Percentiles rank a stretch among this genome's conserved stretches.
These are phyloP conservation scores for Drosophila meridiana DNA, from an alignment of 2,888 invertebrate species.

Conservation along the genomic window DNA sequence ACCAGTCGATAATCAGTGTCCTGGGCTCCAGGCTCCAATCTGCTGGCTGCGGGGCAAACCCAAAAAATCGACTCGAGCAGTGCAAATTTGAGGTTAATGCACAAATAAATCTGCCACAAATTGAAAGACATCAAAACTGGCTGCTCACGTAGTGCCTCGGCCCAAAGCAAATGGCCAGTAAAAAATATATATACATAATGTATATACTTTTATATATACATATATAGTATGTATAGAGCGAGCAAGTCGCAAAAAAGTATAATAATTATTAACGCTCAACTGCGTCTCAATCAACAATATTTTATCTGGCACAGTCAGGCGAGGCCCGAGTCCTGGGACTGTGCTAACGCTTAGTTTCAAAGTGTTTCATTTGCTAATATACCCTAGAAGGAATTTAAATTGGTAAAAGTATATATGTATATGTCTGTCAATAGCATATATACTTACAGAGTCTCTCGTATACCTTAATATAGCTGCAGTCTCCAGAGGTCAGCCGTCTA, in stretches of 20 bases:
- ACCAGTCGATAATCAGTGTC: constrained; percentile 66
- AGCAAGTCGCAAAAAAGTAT: constrained; percentile 45
- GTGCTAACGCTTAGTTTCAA: constrained; percentile 1
- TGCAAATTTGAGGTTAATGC: constrained; percentile 77
- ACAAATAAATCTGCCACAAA: constrained; percentile 77
- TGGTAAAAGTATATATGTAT: not conserved
- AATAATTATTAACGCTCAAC: constrained; percentile 78
- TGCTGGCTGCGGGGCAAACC: constrained; percentile 15
- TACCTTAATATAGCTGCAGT: not conserved
- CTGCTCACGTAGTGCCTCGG: constrained; percentile 46
- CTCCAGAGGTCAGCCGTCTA: too few relatives aligned
- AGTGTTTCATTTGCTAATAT: constrained; percentile 10
- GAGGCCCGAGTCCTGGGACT: constrained; percentile 1
- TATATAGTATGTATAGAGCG: constrained; percentile 9
- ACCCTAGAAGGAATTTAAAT: constrained; percentile 7
- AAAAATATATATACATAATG: constrained; percentile 9
- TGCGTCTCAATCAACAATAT: constrained; percentile 77
- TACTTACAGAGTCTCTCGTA: not conserved
- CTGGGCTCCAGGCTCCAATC: not conserved
- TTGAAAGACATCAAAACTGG: constrained; percentile 71
- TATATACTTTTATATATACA: constrained; percentile 9
- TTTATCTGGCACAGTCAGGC: constrained; percentile 68
- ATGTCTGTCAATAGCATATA: not conserved
- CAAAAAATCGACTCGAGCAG: constrained; percentile 58
- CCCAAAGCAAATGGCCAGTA: constrained; percentile 7